These are phyloP conservation scores for Epiblema foenella DNA, from an alignment of 2,888 invertebrate genomes.

Conservation along the genomic window DNA sequence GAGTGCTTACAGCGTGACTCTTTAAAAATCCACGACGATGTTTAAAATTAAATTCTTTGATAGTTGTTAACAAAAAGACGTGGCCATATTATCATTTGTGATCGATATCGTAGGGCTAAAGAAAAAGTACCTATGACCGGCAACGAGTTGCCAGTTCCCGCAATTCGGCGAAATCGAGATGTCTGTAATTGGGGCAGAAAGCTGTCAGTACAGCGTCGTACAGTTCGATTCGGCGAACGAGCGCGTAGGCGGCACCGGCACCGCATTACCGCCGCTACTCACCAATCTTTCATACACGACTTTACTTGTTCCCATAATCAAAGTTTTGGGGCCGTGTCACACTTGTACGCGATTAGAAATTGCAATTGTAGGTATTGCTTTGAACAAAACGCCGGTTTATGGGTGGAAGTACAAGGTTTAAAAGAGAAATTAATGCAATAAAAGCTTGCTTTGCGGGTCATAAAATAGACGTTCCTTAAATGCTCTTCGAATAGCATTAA, in stretches of 20 bases:
- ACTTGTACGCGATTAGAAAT: constrained; percentile 81
- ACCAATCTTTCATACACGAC: constrained; percentile 80
- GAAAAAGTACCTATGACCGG: constrained; percentile 37
- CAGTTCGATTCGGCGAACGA: constrained; percentile 80
- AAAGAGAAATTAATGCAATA: constrained; percentile 26
- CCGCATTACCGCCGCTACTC: constrained; percentile 64
- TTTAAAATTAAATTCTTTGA: constrained; percentile 39
- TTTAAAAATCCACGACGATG: constrained; percentile 34
- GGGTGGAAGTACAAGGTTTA: constrained; percentile 64
- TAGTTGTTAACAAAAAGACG: constrained; percentile 24
- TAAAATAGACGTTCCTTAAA: constrained; percentile 16
- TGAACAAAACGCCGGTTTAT: constrained; percentile 67
- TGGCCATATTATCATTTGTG: constrained; percentile 8
- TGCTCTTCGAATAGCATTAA: not conserved
- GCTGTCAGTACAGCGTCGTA: constrained; percentile 65
- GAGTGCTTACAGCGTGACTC: constrained; percentile 48
- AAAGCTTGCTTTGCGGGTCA: constrained; percentile 23
- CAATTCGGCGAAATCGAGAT: constrained; percentile 48
- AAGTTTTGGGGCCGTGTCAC: constrained; percentile 81
- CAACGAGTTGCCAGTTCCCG: constrained; percentile 32
- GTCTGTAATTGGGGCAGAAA: constrained; percentile 74
- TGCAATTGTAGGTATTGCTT: constrained; percentile 70
- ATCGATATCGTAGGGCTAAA: constrained; percentile 31
- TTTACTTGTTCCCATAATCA: constrained; percentile 82
- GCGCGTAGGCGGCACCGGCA: constrained; percentile 71